Evolutionary conservation across 1,140 invertebrate genomes (phyloP).

Genomic region (Sweltsa coloradensis): DNA sequence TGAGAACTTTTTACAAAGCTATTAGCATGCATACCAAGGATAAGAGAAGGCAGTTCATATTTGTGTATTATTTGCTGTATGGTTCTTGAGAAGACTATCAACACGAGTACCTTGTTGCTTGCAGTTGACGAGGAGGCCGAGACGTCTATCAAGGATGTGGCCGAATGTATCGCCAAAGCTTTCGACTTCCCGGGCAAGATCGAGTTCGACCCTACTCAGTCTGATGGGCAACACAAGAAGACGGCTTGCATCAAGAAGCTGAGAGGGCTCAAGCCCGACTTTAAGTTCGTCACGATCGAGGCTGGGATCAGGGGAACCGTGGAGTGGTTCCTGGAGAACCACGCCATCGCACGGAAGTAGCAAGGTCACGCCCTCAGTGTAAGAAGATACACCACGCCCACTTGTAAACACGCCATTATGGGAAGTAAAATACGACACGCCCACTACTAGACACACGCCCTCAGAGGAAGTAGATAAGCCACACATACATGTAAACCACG

Average conservation of each 20-base stretch:
- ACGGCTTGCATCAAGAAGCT: slow-evolving; percentile 93
- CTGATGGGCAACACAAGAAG: slow-evolving; percentile 97
- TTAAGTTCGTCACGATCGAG: slow-evolving; percentile 82
- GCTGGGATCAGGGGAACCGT: slow-evolving; percentile 75
- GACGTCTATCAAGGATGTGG: slow-evolving; percentile 74
- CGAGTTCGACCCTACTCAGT: slow-evolving; percentile 70
- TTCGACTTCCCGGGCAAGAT: slow-evolving; percentile 60
- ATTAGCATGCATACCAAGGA: too few species aligned
- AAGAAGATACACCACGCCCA: too few species aligned
- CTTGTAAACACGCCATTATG: too few species aligned
- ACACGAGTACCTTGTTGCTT: too few species aligned
- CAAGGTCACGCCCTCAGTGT: too few species aligned
- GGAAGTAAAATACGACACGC: too few species aligned
- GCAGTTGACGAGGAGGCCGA: slow-evolving; percentile 85
- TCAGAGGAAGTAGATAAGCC: too few species aligned
- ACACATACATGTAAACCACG: too few species aligned
- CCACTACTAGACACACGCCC: too few species aligned
- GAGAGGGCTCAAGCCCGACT: slow-evolving; percentile 65
- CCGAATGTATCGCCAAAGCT: slow-evolving; percentile 65
- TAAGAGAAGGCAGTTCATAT: background rate
- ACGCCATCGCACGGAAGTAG: background rate
- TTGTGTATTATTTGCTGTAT: background rate
- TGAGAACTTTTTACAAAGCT: slow-evolving; percentile 32
- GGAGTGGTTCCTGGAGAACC: slow-evolving; percentile 79
- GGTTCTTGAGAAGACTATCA: background rate